Conservation (phyloP, 2,888 invertebrate species). For the Troides oblongomaculatus region DNA sequence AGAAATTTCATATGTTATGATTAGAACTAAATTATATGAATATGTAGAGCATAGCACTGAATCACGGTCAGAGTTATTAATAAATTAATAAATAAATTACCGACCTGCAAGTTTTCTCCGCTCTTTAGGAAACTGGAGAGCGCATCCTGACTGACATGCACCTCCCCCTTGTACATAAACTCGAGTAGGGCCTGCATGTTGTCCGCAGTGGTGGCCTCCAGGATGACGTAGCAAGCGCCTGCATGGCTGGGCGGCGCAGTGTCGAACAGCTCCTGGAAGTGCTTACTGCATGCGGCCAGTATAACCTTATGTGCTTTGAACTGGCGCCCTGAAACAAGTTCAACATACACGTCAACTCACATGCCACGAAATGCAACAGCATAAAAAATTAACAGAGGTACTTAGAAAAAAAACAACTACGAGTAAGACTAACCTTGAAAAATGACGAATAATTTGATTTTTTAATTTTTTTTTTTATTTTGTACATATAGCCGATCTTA, state of each 20-base stretch:
- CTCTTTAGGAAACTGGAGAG: conserved; percentile 94
- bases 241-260: conserved; percentile 89
- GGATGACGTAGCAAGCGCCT: conserved; percentile 89
- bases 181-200: conserved; percentile 95
- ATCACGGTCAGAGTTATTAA: too few species aligned
- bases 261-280: conserved; percentile 94
- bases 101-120: conserved; percentile 92
- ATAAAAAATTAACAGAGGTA: too few species aligned
- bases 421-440: too few species aligned
- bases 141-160: conserved; percentile 95
- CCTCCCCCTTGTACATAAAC: conserved; percentile 97
- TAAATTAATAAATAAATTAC: neutral
- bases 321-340: conserved; percentile 85
- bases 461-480: too few species aligned
- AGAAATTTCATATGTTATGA: too few species aligned
- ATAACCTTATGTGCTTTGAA: conserved; percentile 95
- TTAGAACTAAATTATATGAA: too few species aligned
- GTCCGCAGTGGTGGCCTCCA: conserved; percentile 93
- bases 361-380: too few species aligned
- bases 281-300: conserved; percentile 95
- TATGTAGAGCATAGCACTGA: too few species aligned
- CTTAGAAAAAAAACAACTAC: too few species aligned
- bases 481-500: too few species aligned
- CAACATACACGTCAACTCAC: too few species aligned
- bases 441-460: too few species aligned